Percentiles rank a stretch among this genome's conserved stretches.
Conservation (phyloP, 2,797 vertebrate species). For the Sternarchorhynchus goeldii region DNA sequence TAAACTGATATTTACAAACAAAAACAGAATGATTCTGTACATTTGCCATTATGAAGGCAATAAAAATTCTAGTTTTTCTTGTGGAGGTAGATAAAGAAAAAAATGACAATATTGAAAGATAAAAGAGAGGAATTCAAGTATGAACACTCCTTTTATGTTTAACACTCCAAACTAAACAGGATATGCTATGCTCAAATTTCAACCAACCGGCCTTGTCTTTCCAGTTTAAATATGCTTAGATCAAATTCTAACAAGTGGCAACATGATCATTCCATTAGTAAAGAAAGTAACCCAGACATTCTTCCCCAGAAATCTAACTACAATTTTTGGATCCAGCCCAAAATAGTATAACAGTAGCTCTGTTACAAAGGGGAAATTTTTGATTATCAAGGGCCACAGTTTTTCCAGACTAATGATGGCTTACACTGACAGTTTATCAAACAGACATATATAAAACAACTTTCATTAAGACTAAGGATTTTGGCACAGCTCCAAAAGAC, state of each 20-base stretch:
- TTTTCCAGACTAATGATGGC: conserved; percentile 32
- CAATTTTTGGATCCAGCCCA: conserved; percentile 63
- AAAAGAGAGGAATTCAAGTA: conserved; percentile 59
- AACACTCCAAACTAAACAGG: conserved; percentile 41
- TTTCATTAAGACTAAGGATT: conserved; percentile 42
- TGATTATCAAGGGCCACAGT: conserved; percentile 5
- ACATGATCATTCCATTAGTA: not conserved
- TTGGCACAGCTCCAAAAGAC: conserved; percentile 43
- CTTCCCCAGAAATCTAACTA: conserved; percentile 32
- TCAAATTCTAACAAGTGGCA: conserved; percentile 28
- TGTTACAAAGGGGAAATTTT: conserved; percentile 20
- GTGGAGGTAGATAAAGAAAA: conserved; percentile 73
- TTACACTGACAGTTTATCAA: conserved; percentile 33
- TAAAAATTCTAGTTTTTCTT: conserved; percentile 56
- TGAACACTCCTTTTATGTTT: conserved; percentile 46
- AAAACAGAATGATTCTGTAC: conserved; percentile 55
- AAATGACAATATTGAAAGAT: conserved; percentile 42
- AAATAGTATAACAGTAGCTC: conserved; percentile 46
- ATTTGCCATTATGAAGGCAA: conserved; percentile 61
- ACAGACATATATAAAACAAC: conserved; percentile 28
- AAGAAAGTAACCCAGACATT: conserved; percentile 19
- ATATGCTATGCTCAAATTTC: conserved; percentile 33
- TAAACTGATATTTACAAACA: conserved; percentile 65
- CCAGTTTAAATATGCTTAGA: conserved; percentile 43
- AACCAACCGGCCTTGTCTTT: conserved; percentile 47